These are phyloP conservation scores for Loris lydekkerianus DNA, from an alignment of 2,797 vertebrate species.

Conservation along the genomic window DNA sequence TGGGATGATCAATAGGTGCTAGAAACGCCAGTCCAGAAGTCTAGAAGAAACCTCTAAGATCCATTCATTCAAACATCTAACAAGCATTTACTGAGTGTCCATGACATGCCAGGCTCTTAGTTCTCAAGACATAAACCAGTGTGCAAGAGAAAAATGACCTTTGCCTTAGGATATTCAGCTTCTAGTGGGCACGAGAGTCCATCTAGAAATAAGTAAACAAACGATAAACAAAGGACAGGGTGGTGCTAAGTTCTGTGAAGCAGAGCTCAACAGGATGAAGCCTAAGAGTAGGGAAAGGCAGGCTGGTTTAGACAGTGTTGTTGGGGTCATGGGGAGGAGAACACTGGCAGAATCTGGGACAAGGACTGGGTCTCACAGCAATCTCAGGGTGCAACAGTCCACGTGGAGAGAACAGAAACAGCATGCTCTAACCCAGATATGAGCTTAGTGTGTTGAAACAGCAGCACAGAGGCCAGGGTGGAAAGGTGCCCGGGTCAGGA, in stretches of 20 bases:
- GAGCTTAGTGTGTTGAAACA: not conserved
- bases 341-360: not conserved
- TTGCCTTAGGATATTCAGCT: no score
- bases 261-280: fast-evolving
- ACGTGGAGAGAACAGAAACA: not conserved
- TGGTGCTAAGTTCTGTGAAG: not conserved
- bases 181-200: not conserved
- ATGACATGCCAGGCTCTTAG: fast-evolving
- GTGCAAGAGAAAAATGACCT: not conserved
- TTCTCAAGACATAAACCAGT: not conserved
- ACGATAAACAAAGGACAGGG: not conserved
- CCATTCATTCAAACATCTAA: not conserved
- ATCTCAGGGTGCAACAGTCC: not conserved
- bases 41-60: not conserved
- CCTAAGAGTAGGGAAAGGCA: no score
- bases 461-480: not conserved
- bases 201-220: not conserved
- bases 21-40: not conserved
- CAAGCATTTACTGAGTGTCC: not conserved
- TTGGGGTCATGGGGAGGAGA: not conserved
- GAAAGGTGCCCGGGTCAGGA: not conserved
- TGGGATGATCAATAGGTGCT: not conserved
- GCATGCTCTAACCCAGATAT: no score
- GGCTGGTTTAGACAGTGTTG: fast-evolving
- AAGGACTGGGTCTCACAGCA: not conserved